These are phyloP conservation scores for Lagorchestes hirsutus DNA, from an alignment of 2,797 vertebrate genomes.

Conservation along the genomic window DNA sequence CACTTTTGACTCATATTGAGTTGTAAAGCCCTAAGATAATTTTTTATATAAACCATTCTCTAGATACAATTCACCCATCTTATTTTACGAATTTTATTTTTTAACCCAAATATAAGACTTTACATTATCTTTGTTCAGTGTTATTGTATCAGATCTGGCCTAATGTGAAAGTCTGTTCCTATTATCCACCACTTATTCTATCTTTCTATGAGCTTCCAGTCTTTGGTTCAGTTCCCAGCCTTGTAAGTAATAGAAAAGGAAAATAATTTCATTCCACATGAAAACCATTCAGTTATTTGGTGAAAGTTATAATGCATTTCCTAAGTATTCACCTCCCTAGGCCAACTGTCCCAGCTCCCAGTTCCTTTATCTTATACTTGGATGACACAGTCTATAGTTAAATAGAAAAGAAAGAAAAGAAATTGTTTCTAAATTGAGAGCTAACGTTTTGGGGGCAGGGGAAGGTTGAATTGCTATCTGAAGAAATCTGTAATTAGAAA, in stretches of 20 bases:
- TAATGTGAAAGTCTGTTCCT: background rate
- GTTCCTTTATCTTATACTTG: background rate
- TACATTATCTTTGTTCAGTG: background rate
- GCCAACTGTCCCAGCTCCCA: background rate
- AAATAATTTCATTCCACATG: slow-evolving; percentile 49
- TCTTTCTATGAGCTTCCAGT: background rate
- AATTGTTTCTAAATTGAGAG: slow-evolving; percentile 75
- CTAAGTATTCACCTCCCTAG: background rate
- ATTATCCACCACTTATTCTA: background rate
- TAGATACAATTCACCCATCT: background rate
- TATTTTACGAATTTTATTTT: background rate
- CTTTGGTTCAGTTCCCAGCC: background rate
- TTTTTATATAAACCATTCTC: background rate
- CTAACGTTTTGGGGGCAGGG: slow-evolving; percentile 80
- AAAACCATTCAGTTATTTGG: background rate
- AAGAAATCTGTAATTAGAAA: slow-evolving; percentile 83
- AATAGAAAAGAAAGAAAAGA: slow-evolving; percentile 5
- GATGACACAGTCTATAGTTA: background rate
- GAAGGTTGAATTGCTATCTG: slow-evolving; percentile 74
- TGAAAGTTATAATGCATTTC: background rate
- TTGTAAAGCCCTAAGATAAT: background rate
- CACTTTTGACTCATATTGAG: background rate
- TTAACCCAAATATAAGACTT: background rate
- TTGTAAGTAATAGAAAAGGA: slow-evolving; percentile 10
- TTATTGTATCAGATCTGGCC: background rate